phyloP scores from a whole-genome alignment of 53 echinoderm and acorn worm genomes.

The Stichopus horrens region DNA sequence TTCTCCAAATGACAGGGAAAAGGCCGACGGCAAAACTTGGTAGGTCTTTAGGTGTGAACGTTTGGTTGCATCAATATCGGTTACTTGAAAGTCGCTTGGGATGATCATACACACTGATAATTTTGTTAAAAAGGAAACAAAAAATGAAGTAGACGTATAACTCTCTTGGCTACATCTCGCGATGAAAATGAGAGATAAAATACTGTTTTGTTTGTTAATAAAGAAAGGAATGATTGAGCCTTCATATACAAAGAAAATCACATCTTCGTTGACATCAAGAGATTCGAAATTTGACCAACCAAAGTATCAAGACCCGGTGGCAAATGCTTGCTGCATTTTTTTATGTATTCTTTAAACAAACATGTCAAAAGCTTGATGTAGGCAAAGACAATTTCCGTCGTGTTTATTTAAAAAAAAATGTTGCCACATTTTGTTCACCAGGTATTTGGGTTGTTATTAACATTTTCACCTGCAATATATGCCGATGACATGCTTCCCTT shows the following conservation, averaged over 20 bases:
- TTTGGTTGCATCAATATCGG: background rate
- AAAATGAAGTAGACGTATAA: background rate
- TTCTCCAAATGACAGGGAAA: background rate
- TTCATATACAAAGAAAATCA: too few relatives aligned
- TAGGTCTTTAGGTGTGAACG: background rate
- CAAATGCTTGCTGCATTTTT: too few relatives aligned
- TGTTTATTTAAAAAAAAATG: too few relatives aligned
- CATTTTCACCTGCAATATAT: too few relatives aligned
- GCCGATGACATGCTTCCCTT: too few relatives aligned
- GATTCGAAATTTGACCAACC: too few relatives aligned
- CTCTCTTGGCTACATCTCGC: background rate
- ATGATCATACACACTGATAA: background rate
- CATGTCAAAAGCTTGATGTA: background rate
- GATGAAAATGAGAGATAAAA: background rate
- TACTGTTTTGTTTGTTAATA: background rate
- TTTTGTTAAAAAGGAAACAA: background rate
- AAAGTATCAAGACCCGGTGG: too few relatives aligned
- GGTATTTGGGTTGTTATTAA: too few relatives aligned
- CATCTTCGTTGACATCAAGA: too few relatives aligned
- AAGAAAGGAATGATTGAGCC: background rate
- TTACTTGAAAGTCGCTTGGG: background rate
- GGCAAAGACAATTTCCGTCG: too few relatives aligned
- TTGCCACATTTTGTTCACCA: too few relatives aligned
- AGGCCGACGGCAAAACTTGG: background rate
- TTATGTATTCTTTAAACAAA: background rate